Conservation (phyloP, 92 coral and sea anemone species). For the Porites lobata region DNA sequence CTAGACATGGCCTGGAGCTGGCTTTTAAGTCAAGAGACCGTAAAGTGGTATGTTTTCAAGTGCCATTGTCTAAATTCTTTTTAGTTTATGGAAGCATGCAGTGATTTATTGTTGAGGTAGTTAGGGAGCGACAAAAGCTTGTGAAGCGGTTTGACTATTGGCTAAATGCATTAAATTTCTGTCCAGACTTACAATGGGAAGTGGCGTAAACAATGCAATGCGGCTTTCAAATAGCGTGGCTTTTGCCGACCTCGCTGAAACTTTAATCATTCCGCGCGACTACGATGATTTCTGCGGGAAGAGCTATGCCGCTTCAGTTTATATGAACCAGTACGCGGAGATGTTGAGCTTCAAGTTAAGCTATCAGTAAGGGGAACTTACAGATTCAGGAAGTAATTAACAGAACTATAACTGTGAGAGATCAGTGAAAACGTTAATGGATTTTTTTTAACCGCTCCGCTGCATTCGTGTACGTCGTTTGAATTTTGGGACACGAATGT, state of each 20-base stretch:
- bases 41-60: too few relatives aligned
- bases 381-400: too few relatives aligned
- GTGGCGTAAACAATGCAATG: background rate
- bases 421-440: too few relatives aligned
- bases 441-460: background rate
- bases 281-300: too few relatives aligned
- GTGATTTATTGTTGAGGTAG: background rate
- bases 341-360: too few relatives aligned
- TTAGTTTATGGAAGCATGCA: background rate
- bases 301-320: too few relatives aligned
- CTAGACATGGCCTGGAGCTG: background rate
- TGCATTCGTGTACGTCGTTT: background rate
- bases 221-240: background rate
- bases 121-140: background rate
- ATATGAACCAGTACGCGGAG: too few relatives aligned
- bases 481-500: constrained; percentile 12
- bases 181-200: constrained; percentile 9
- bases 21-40: too few relatives aligned
- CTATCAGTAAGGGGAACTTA: too few relatives aligned
- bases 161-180: constrained; percentile 10
- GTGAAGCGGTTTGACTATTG: constrained; percentile 7
- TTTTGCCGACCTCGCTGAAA: background rate
- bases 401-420: too few relatives aligned
- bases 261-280: background rate
- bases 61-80: background rate